Conservation (phyloP, 2,888 invertebrate genomes). For the Apodemia duryi region DNA sequence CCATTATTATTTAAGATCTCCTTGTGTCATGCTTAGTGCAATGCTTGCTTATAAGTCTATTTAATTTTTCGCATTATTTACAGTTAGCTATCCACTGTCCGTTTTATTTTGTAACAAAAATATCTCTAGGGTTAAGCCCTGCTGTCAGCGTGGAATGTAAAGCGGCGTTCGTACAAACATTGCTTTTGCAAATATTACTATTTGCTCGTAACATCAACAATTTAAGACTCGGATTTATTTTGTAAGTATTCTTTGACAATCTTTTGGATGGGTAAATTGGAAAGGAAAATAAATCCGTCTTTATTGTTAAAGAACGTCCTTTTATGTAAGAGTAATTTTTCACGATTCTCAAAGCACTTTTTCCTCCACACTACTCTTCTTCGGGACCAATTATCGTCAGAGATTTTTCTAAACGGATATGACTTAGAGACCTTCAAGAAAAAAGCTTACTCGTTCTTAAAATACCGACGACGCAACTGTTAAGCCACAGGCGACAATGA, state of each 20-base stretch:
- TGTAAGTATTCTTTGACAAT: slow-evolving; percentile 13
- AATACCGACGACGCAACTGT: no score
- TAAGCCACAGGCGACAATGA: no score
- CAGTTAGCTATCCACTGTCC: background rate
- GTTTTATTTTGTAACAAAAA: background rate
- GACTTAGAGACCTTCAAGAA: no score
- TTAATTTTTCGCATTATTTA: background rate
- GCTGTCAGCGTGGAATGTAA: slow-evolving; percentile 5
- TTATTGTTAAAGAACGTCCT: background rate
- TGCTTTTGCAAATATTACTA: slow-evolving; percentile 3
- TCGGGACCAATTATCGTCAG: no score
- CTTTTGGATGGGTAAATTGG: slow-evolving; percentile 8
- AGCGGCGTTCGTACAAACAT: slow-evolving; percentile 5
- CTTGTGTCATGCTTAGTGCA: no score
- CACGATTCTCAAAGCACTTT: no score
- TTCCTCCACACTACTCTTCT: no score
- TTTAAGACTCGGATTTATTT: slow-evolving; percentile 10
- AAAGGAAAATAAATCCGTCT: background rate
- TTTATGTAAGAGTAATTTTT: background rate
- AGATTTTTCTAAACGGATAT: no score
- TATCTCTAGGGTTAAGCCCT: background rate
- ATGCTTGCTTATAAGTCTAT: background rate
- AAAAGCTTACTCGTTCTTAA: no score
- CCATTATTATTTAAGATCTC: no score
- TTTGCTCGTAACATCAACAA: slow-evolving; percentile 6